Conservation (phyloP, 2,113 vertebrate genomes). For the Astatotilapia flaviijosephi region DNA sequence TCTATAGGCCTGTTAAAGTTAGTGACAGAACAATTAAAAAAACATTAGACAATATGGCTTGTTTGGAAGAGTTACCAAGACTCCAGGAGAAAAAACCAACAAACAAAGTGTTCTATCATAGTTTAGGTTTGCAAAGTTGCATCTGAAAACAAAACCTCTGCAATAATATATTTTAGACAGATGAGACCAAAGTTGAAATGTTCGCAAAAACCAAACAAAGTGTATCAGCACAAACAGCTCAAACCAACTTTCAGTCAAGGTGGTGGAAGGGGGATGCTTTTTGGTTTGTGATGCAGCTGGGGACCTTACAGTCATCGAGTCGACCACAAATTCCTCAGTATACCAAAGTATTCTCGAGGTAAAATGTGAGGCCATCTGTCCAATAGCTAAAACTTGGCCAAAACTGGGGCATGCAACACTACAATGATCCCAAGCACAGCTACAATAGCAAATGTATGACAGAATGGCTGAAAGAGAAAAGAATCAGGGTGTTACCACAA, state of each 20-base stretch:
- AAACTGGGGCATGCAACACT: background rate
- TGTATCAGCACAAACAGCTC: background rate
- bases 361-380: background rate
- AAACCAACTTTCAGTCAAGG: background rate
- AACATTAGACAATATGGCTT: background rate
- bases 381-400: background rate
- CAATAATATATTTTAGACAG: background rate
- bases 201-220: background rate
- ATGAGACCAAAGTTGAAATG: background rate
- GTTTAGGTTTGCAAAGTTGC: background rate
- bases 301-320: background rate
- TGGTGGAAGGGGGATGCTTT: background rate
- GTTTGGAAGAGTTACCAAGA: background rate
- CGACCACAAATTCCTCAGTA: background rate
- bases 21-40: rapidly evolving
- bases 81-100: background rate
- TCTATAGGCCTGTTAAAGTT: rapidly evolving
- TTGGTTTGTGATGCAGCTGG: background rate
- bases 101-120: background rate
- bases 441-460: background rate
- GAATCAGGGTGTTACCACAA: background rate
- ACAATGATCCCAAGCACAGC: background rate
- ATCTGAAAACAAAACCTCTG: background rate
- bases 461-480: background rate
- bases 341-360: background rate